phyloP scores from a whole-genome alignment of 2,797 vertebrate species.

The Halcyon leucocephala region DNA sequence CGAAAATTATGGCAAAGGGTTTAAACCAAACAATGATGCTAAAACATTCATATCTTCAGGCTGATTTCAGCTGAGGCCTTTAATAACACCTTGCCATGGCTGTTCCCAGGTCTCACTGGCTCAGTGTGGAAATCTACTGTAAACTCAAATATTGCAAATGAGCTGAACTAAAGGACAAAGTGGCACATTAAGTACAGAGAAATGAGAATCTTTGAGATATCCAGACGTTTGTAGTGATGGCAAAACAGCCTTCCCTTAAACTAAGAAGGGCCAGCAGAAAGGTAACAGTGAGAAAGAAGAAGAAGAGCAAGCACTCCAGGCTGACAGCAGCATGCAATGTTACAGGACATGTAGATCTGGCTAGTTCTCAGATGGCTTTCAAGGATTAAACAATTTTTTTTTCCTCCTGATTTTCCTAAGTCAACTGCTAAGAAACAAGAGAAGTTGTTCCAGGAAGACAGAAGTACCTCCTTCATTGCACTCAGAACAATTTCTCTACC shows the following conservation, averaged over 20 bases:
- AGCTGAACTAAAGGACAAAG: background rate
- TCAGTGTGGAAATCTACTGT: background rate
- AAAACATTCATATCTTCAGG: accelerated
- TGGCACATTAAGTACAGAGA: background rate
- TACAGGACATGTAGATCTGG: background rate
- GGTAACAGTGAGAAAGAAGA: background rate
- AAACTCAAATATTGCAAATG: background rate
- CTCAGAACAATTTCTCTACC: background rate
- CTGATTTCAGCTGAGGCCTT: background rate
- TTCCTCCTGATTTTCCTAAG: background rate
- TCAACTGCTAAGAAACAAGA: background rate
- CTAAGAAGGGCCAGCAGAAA: background rate
- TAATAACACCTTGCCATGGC: background rate
- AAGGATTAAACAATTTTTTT: background rate
- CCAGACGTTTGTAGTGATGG: background rate
- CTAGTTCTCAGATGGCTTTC: background rate
- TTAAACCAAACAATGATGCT: background rate
- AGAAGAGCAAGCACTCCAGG: background rate
- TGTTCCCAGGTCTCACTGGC: background rate
- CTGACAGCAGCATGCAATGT: accelerated
- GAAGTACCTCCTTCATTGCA: background rate
- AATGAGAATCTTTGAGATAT: background rate
- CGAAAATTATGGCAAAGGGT: background rate
- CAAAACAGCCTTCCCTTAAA: background rate
- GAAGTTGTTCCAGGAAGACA: background rate